phyloP scores from a whole-genome alignment of 2,113 vertebrate genomes.

The Thunnus thynnus region DNA sequence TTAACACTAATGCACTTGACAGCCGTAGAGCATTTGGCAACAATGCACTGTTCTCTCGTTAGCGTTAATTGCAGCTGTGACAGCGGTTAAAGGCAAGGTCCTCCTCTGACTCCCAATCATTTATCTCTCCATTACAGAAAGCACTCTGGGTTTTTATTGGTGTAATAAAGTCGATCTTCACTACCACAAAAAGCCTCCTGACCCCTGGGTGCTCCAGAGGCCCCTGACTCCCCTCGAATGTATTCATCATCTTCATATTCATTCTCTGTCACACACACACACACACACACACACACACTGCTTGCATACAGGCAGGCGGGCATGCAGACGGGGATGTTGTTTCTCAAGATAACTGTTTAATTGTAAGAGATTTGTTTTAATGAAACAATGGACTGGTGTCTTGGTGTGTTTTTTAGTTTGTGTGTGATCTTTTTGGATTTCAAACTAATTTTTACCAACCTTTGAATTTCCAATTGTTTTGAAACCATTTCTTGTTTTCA shows the following conservation, averaged over 20 bases:
- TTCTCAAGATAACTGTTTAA: slow-evolving; percentile 36
- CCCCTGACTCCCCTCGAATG: slow-evolving; percentile 43
- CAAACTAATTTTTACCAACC: neutral
- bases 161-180: slow-evolving; percentile 86
- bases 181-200: slow-evolving; percentile 82
- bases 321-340: neutral
- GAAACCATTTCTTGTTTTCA: neutral
- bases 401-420: neutral
- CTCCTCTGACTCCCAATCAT: slow-evolving; percentile 81
- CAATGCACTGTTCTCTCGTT: slow-evolving; percentile 71
- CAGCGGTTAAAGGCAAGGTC: slow-evolving; percentile 83
- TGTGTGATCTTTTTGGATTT: slow-evolving; percentile 7
- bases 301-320: neutral
- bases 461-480: neutral
- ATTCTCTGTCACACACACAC: slow-evolving; percentile 1
- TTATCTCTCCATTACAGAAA: slow-evolving; percentile 88
- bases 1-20: slow-evolving; percentile 48
- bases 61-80: slow-evolving; percentile 82
- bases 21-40: slow-evolving; percentile 44
- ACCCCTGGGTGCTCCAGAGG: slow-evolving; percentile 53
- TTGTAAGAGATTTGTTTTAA: slow-evolving; percentile 31
- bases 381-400: slow-evolving; percentile 22
- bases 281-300: neutral
- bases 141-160: slow-evolving; percentile 84
- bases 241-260: slow-evolving; percentile 66